phyloP scores from a whole-genome alignment of 1,140 invertebrate genomes.

The Sitodiplosis mosellana region DNA sequence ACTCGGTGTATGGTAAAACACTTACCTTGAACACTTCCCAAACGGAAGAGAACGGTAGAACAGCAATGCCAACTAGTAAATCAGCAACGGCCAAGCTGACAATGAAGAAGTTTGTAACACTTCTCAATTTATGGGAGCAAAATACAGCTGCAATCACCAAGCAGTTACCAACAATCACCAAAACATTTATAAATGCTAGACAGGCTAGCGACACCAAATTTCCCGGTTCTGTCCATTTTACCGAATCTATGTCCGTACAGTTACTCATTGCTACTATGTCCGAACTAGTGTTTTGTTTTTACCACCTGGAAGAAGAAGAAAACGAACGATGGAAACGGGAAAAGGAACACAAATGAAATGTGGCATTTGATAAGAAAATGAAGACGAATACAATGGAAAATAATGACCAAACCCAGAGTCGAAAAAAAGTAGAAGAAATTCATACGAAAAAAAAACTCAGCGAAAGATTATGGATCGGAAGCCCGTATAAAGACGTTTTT shows the following conservation, averaged over 20 bases:
- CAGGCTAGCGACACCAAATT: slow-evolving; percentile 54
- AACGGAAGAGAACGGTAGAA: slow-evolving; percentile 77
- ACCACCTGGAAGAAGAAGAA: slow-evolving; percentile 13
- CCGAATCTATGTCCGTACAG: slow-evolving; percentile 52
- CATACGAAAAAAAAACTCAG: neutral
- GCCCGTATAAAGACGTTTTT: neutral
- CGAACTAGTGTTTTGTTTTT: slow-evolving; percentile 10
- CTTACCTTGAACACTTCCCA: slow-evolving; percentile 78
- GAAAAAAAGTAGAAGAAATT: neutral
- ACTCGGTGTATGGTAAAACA: no score
- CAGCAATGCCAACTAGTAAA: slow-evolving; percentile 73
- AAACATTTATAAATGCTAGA: slow-evolving; percentile 62
- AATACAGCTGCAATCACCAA: slow-evolving; percentile 84
- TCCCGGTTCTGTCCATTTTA: slow-evolving; percentile 56
- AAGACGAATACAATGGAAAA: neutral
- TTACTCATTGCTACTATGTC: slow-evolving; percentile 39
- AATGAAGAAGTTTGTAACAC: slow-evolving; percentile 90
- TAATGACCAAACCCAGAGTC: neutral
- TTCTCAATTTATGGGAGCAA: slow-evolving; percentile 67
- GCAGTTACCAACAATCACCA: slow-evolving; percentile 76
- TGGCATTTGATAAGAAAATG: neutral
- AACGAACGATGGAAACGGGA: neutral
- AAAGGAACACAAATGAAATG: neutral
- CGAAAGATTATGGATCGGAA: neutral
- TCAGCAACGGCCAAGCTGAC: slow-evolving; percentile 83